Evolutionary conservation across 2,888 invertebrate genomes (phyloP).

Genomic region (Orthosia gracilis): DNA sequence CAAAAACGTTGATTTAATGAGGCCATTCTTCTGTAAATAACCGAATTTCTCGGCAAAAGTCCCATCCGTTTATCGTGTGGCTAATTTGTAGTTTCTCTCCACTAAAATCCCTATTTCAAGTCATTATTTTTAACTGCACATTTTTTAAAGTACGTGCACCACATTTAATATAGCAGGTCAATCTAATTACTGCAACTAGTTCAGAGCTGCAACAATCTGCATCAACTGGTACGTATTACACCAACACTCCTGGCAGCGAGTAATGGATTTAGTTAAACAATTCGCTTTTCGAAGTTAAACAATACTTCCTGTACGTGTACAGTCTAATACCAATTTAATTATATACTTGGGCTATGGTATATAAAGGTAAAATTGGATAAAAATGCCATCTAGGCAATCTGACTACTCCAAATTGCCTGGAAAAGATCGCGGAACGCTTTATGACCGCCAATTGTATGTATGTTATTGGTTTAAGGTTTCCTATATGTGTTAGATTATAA

Average conservation of each 20-base stretch:
- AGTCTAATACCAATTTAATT: background rate
- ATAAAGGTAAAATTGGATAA: too few species aligned
- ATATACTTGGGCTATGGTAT: background rate
- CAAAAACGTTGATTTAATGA: too few species aligned
- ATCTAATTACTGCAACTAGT: constrained; percentile 66
- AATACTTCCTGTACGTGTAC: background rate
- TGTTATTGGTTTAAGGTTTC: too few species aligned
- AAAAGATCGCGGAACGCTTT: too few species aligned
- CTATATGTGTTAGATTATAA: too few species aligned
- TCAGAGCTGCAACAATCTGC: constrained; percentile 40
- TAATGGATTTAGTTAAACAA: constrained; percentile 41
- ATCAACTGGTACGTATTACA: constrained; percentile 12
- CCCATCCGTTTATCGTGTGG: background rate
- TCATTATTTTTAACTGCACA: background rate
- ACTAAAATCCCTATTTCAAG: background rate
- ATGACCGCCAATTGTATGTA: too few species aligned
- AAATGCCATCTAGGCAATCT: too few species aligned
- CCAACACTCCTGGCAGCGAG: background rate
- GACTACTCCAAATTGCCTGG: too few species aligned
- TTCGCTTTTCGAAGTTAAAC: background rate
- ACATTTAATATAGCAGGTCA: constrained; percentile 51
- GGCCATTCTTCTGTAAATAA: too few species aligned
- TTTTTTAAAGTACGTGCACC: background rate
- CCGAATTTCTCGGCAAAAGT: too few species aligned
- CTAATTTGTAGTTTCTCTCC: background rate